Conservation (phyloP, 1,140 invertebrate genomes). For the Sarcophaga peregrina region DNA sequence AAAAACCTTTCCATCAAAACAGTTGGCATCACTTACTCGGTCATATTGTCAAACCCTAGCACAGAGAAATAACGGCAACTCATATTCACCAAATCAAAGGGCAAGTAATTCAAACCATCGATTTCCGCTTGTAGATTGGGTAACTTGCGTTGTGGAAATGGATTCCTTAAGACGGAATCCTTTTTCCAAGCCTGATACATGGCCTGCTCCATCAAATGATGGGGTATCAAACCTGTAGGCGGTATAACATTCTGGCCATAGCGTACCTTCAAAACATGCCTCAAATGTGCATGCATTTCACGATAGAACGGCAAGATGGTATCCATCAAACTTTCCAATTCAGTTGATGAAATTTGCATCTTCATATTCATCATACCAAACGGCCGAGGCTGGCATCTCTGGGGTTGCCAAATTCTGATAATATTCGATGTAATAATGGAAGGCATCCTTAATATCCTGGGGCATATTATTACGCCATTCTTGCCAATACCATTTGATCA, state of each 20-base stretch:
- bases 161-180: slow-evolving; percentile 45
- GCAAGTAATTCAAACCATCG: slow-evolving; percentile 70
- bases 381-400: slow-evolving; percentile 7
- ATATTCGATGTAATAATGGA: slow-evolving; percentile 45
- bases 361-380: slow-evolving; percentile 69
- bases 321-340: slow-evolving; percentile 68
- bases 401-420: slow-evolving; percentile 42
- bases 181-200: slow-evolving; percentile 50
- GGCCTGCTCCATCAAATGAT: slow-evolving; percentile 78
- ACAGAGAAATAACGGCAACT: slow-evolving; percentile 82
- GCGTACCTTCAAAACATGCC: slow-evolving; percentile 75
- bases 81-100: slow-evolving; percentile 78
- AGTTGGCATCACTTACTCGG: slow-evolving; percentile 34
- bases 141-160: slow-evolving; percentile 44
- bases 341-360: slow-evolving; percentile 67
- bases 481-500: slow-evolving; percentile 48
- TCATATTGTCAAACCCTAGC: slow-evolving; percentile 47
- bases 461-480: slow-evolving; percentile 48
- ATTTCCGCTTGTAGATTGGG: slow-evolving; percentile 48
- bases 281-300: slow-evolving; percentile 87
- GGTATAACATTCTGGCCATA: slow-evolving; percentile 76
- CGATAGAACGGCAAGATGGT: slow-evolving; percentile 83
- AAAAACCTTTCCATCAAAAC: background rate
- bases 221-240: slow-evolving; percentile 82
- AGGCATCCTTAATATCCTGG: slow-evolving; percentile 34